These are phyloP conservation scores for Euwallacea similis DNA, from an alignment of 1,140 invertebrate species.

Conservation along the genomic window DNA sequence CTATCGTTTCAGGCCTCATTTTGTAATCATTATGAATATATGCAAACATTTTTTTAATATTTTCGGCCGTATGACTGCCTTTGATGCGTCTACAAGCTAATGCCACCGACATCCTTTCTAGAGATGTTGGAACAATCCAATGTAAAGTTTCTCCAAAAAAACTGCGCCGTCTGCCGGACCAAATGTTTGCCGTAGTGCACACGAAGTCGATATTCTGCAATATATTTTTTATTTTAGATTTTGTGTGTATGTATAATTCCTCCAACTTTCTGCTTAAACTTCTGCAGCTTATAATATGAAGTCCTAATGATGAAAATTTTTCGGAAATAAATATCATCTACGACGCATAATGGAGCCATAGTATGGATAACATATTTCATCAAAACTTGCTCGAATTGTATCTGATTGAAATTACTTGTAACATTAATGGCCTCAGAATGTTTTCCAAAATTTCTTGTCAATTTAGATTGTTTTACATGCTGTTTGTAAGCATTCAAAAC, in stretches of 20 bases:
- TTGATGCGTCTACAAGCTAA: constrained; percentile 7
- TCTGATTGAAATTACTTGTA: neutral
- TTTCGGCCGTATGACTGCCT: neutral
- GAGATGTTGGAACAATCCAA: neutral
- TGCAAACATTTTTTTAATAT: neutral
- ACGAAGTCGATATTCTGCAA: neutral
- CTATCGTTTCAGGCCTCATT: neutral
- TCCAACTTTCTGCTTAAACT: neutral
- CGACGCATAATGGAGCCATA: neutral
- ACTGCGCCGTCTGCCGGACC: neutral
- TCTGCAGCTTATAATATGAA: neutral
- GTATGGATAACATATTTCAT: neutral
- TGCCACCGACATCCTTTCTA: constrained; percentile 1
- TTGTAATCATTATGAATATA: neutral
- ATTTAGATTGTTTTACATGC: neutral
- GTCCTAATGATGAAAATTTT: neutral
- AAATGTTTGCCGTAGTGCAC: constrained; percentile 16
- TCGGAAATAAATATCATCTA: neutral
- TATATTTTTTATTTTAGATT: neutral
- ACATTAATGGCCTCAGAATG: neutral
- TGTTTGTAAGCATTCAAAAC: neutral
- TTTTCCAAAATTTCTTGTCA: neutral
- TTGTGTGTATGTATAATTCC: neutral
- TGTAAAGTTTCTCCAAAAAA: constrained; percentile 10
- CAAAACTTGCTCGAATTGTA: neutral